A percentile compares a stretch with the other conserved stretches of the same genome.
phyloP scores from a whole-genome alignment of 2,797 vertebrate species.

The Halcyon smyrnensis region DNA sequence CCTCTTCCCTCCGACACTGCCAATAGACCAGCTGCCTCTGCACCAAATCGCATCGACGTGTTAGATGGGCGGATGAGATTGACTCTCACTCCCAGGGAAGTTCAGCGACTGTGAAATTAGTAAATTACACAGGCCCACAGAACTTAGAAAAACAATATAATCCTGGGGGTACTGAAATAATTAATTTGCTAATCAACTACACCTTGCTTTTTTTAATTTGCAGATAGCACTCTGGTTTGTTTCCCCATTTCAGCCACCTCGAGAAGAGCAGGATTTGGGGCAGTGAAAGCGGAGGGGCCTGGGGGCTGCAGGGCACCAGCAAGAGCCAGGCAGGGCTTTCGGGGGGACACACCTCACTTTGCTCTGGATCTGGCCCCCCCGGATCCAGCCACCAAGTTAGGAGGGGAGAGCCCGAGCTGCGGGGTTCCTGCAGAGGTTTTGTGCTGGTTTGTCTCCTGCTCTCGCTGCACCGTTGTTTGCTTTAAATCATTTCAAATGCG shows the following conservation, averaged over 20 bases:
- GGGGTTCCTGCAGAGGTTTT: neutral
- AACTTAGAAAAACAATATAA: slow-evolving; percentile 74
- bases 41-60: neutral
- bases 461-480: slow-evolving; percentile 31
- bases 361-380: neutral
- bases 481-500: slow-evolving; percentile 76
- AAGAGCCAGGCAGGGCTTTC: neutral
- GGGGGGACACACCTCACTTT: neutral
- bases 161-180: slow-evolving; percentile 78
- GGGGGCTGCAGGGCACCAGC: neutral
- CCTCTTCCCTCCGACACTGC: fast-evolving
- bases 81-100: slow-evolving; percentile 69
- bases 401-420: neutral
- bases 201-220: slow-evolving; percentile 71
- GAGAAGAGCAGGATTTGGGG: slow-evolving; percentile 4
- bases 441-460: neutral
- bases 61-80: neutral
- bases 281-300: neutral
- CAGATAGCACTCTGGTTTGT: slow-evolving; percentile 22
- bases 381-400: neutral
- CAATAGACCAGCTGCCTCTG: neutral
- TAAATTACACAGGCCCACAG: slow-evolving; percentile 63
- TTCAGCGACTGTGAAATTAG: slow-evolving; percentile 80
- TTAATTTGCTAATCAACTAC: slow-evolving; percentile 81
- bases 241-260: slow-evolving; percentile 26